Percentiles rank a stretch among this genome's conserved stretches.
Conservation (phyloP, 35 echinoderm and acorn worm species). For the Amphiura filiformis region DNA sequence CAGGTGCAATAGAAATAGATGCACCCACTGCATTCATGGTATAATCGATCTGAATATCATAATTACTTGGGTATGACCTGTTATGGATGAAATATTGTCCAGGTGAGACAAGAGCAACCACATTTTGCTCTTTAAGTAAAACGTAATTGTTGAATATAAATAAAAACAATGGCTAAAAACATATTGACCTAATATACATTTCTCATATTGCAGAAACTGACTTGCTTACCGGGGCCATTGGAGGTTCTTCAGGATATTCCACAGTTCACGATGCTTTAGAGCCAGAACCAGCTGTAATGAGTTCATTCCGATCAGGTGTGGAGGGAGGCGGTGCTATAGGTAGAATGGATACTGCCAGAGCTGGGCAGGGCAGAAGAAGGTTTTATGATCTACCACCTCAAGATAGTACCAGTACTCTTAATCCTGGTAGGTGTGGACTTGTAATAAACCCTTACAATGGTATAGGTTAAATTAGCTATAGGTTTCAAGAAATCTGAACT, state of each 20-base stretch:
- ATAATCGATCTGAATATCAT: too few species aligned
- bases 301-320: background rate
- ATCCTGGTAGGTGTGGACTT: too few species aligned
- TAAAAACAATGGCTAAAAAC: too few species aligned
- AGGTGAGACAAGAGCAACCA: too few species aligned
- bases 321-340: background rate
- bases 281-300: background rate
- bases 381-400: background rate
- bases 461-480: background rate
- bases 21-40: too few species aligned
- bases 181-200: background rate
- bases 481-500: background rate
- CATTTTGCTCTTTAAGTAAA: too few species aligned
- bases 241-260: background rate
- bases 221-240: background rate
- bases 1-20: too few species aligned
- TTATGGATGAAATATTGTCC: too few species aligned
- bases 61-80: too few species aligned
- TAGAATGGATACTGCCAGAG: background rate
- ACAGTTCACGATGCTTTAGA: background rate
- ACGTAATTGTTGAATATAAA: too few species aligned
- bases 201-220: background rate
- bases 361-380: background rate
- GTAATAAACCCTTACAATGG: too few species aligned
- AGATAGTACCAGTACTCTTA: too few species aligned